Conservation (phyloP, 2,113 vertebrate genomes). For the Mormoops blainvillei region DNA sequence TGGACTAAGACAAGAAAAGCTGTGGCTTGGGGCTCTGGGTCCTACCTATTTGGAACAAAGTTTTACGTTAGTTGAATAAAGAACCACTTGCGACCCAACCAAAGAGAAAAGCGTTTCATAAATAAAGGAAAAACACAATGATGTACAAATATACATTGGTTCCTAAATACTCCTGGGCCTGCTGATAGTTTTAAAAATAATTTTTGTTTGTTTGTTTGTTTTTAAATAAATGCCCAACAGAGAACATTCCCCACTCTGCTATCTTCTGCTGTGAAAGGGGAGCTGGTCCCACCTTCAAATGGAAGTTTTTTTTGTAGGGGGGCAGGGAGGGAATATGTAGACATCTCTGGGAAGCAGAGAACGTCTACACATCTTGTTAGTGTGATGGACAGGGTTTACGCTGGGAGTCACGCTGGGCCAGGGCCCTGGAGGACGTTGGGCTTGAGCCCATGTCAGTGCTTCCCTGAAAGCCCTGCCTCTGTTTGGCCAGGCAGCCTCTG, state of each 20-base stretch:
- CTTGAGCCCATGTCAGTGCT: constrained; percentile 55
- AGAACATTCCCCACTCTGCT: background rate
- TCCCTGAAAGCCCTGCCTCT: constrained; percentile 47
- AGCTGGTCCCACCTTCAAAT: constrained; percentile 18
- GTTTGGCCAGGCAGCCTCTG: constrained; percentile 45
- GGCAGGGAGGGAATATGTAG: constrained; percentile 41
- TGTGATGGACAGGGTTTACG: constrained; percentile 55
- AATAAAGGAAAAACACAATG: background rate
- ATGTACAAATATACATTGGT: background rate
- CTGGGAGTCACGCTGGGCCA: constrained; percentile 45
- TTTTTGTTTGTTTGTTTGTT: background rate
- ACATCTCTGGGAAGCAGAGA: constrained; percentile 60
- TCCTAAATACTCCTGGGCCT: background rate
- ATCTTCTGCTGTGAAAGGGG: background rate
- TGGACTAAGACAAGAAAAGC: background rate
- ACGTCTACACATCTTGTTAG: constrained; percentile 52
- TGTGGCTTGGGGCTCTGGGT: background rate
- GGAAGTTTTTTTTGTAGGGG: constrained; percentile 36
- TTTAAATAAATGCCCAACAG: background rate
- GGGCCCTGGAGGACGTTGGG: constrained; percentile 48
- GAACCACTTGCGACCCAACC: background rate
- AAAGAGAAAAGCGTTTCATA: background rate
- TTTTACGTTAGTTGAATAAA: background rate
- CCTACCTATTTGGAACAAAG: background rate
- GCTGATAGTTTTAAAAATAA: background rate